A percentile compares a stretch with the other conserved stretches of the same genome.
phyloP scores from a whole-genome alignment of 2,888 invertebrate species.

The Parapristionchus giblindavisi region DNA sequence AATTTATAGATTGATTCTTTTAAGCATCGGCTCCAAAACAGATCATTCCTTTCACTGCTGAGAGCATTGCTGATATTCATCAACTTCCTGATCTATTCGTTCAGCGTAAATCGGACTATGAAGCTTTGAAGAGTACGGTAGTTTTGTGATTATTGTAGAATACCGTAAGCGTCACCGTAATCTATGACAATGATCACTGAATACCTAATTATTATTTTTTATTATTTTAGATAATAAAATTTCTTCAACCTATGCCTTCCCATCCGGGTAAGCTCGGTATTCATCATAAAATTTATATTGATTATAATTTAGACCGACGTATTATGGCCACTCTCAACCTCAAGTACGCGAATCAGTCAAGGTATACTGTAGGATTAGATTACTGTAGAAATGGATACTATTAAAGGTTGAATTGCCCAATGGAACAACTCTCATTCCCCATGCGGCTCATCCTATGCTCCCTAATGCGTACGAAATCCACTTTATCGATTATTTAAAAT shows the following conservation, averaged over 20 bases:
- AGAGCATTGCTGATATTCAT: conserved; percentile 21
- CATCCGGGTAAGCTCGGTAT: background rate
- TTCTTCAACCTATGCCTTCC: too few relatives aligned
- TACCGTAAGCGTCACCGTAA: background rate
- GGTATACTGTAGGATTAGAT: conserved; percentile 2
- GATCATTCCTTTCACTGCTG: conserved; percentile 8
- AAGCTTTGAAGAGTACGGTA: conserved; percentile 2
- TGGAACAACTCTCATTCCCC: conserved; percentile 16
- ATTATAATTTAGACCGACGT: too few relatives aligned
- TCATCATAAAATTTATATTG: too few relatives aligned
- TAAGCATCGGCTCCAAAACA: background rate
- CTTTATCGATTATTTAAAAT: background rate
- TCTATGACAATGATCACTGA: too few relatives aligned
- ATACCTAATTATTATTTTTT: too few relatives aligned
- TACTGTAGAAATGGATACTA: background rate
- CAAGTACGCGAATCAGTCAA: background rate
- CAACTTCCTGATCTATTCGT: conserved; percentile 14
- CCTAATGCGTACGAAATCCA: conserved; percentile 8
- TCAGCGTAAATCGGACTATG: background rate
- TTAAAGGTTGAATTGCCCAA: conserved; percentile 18
- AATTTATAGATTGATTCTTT: background rate
- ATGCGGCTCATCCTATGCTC: conserved; percentile 26
- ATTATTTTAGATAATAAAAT: too few relatives aligned
- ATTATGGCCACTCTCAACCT: too few relatives aligned
- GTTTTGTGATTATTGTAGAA: background rate